phyloP scores from a whole-genome alignment of 2,113 vertebrate genomes.

The Rhinoderma darwinii region DNA sequence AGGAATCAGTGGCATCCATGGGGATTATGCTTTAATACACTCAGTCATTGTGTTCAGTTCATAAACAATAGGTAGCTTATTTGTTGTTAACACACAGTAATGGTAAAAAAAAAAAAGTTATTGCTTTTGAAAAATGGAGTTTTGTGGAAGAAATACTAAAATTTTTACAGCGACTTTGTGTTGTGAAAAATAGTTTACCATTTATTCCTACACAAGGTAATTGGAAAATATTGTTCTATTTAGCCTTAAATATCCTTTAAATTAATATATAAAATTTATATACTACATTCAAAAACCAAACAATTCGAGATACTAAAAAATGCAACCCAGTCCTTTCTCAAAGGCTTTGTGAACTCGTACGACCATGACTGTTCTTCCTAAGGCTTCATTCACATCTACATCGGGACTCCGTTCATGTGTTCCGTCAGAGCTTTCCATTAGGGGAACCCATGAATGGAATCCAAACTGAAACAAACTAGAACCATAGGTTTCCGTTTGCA shows the following conservation, averaged over 20 bases:
- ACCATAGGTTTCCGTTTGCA: too few species aligned
- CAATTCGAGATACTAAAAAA: not conserved
- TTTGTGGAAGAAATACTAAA: not conserved
- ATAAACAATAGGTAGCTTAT: constrained; percentile 5
- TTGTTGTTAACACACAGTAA: not conserved
- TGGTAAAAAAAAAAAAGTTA: not conserved
- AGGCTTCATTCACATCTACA: too few species aligned
- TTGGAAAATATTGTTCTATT: not conserved
- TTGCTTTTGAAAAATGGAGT: too few species aligned
- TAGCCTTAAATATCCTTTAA: not conserved
- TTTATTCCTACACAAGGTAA: not conserved
- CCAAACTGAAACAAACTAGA: too few species aligned
- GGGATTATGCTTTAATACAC: constrained; percentile 33
- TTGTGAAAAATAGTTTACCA: not conserved
- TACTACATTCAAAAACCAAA: not conserved
- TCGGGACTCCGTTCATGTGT: too few species aligned
- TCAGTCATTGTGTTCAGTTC: constrained; percentile 3
- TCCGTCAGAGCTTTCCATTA: too few species aligned
- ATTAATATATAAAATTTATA: not conserved
- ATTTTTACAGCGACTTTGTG: not conserved
- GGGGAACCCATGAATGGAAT: too few species aligned
- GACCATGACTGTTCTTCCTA: too few species aligned
- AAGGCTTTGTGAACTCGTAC: too few species aligned
- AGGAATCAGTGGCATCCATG: not conserved
- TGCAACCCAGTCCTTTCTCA: not conserved